phyloP scores from a whole-genome alignment of 2,113 vertebrate species.

The Alethe diademata region DNA sequence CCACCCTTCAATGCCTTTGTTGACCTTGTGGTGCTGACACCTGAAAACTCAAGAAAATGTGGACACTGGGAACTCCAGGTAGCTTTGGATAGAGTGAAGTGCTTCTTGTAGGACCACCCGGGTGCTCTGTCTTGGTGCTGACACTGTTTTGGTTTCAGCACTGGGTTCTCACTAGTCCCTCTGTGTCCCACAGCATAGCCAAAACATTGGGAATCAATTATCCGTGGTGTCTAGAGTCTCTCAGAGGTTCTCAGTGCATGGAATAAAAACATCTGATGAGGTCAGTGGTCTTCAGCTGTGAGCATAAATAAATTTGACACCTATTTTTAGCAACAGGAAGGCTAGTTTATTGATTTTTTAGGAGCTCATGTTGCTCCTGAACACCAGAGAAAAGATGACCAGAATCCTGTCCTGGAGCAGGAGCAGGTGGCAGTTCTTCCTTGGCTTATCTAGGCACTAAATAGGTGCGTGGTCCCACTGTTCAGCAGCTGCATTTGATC shows the following conservation, averaged over 20 bases:
- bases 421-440: background rate
- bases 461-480: background rate
- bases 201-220: background rate
- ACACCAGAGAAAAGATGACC: background rate
- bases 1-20: background rate
- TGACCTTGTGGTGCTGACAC: background rate
- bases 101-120: background rate
- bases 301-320: background rate
- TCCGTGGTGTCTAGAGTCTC: background rate
- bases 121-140: background rate
- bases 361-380: background rate
- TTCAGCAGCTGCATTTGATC: background rate
- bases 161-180: background rate
- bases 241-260: background rate
- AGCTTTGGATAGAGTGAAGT: background rate
- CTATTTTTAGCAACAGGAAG: background rate
- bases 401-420: background rate
- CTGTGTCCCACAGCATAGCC: background rate
- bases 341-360: background rate
- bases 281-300: background rate
- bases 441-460: background rate
- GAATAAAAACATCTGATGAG: background rate
- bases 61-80: background rate
- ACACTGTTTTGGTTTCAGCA: background rate
- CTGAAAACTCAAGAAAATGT: background rate